Evolutionary conservation across 1,140 invertebrate species (phyloP).

Genomic region (Oryctes rhinoceros): DNA sequence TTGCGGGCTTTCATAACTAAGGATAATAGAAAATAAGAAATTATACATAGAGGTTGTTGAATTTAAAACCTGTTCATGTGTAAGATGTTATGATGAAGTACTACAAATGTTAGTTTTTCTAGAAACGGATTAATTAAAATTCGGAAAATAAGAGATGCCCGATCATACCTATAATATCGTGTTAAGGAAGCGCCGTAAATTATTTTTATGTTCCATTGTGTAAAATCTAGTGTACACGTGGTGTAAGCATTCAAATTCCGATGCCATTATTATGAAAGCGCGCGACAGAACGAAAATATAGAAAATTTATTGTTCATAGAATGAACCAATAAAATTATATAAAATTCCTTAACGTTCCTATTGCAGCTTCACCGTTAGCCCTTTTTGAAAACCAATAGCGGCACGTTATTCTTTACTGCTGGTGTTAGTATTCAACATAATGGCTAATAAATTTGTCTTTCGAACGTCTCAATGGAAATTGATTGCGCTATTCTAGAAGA

Average conservation of each 20-base stretch:
- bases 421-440: neutral
- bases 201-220: constrained; percentile 20
- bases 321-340: constrained; percentile 19
- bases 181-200: neutral
- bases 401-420: neutral
- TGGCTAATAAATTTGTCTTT: neutral
- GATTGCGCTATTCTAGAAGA: neutral
- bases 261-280: neutral
- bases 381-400: neutral
- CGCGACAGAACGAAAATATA: neutral
- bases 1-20: too few species aligned
- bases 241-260: constrained; percentile 1
- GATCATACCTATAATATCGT: too few species aligned
- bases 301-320: constrained; percentile 7
- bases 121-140: too few species aligned
- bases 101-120: too few species aligned
- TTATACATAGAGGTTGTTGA: too few species aligned
- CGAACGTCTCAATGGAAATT: neutral
- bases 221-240: constrained; percentile 9
- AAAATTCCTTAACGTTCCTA: neutral
- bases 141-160: too few species aligned
- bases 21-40: too few species aligned
- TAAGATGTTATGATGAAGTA: too few species aligned
- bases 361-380: neutral
- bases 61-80: too few species aligned